A percentile compares a stretch with the other conserved stretches of the same genome.
These are phyloP conservation scores for Phyllostomus hastatus DNA, from an alignment of 2,113 vertebrate species.

Conservation along the genomic window DNA sequence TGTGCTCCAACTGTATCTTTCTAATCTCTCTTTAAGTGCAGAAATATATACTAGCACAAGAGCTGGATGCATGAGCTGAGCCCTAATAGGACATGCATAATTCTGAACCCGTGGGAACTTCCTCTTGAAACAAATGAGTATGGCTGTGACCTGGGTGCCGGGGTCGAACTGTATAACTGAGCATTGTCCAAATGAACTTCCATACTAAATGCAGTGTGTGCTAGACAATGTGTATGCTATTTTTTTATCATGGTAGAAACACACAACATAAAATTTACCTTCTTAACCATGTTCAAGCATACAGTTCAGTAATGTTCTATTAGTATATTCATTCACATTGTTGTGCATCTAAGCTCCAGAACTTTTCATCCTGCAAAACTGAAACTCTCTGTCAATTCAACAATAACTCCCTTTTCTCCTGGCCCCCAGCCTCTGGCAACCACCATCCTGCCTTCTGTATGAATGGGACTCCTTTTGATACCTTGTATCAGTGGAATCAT, in stretches of 20 bases:
- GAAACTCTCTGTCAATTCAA: not conserved
- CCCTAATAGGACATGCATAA: not conserved
- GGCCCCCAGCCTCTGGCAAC: not conserved
- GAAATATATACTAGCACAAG: not conserved
- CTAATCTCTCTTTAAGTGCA: not conserved
- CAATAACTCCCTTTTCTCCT: not conserved
- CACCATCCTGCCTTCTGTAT: not conserved
- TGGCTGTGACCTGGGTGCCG: not conserved
- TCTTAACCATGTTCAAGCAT: not conserved
- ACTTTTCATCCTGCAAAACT: not conserved
- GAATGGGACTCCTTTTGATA: not conserved
- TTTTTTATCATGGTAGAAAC: not conserved
- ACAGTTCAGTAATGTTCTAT: not conserved
- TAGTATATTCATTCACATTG: not conserved
- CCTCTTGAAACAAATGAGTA: not conserved
- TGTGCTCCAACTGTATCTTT: not conserved
- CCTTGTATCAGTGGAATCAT: not conserved
- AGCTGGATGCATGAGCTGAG: not conserved
- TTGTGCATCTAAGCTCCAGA: not conserved
- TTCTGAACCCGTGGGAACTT: not conserved
- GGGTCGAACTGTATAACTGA: not conserved
- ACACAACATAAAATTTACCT: not conserved
- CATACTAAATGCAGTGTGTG: not conserved
- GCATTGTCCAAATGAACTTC: not conserved
- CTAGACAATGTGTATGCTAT: not conserved